A percentile compares a stretch with the other conserved stretches of the same genome.
These are phyloP conservation scores for Cottoperca gobio DNA, from an alignment of 2,797 vertebrate genomes.

Conservation along the genomic window DNA sequence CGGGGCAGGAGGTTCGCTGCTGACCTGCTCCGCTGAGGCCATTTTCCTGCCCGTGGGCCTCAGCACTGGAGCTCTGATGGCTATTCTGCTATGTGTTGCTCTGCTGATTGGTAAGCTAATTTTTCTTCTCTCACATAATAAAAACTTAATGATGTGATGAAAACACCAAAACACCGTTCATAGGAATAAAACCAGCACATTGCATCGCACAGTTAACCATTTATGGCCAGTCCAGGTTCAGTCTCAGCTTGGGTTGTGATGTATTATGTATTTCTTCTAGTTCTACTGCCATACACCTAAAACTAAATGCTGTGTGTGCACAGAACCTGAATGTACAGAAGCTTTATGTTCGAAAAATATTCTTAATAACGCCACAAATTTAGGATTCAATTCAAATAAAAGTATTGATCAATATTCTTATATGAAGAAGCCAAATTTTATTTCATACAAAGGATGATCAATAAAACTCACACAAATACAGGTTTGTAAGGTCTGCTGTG, in stretches of 20 bases:
- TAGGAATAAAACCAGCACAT: background rate
- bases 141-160: background rate
- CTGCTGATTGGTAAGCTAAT: conserved; percentile 91
- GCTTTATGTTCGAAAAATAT: too few species aligned
- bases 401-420: too few species aligned
- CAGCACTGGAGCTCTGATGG: conserved; percentile 92
- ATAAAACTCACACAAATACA: too few species aligned
- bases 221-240: background rate
- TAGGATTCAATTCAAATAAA: too few species aligned
- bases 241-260: background rate
- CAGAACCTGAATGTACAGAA: too few species aligned
- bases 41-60: conserved; percentile 91
- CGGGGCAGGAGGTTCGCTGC: conserved; percentile 84
- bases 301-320: too few species aligned
- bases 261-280: too few species aligned
- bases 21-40: conserved; percentile 91
- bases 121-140: background rate
- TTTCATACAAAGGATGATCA: too few species aligned
- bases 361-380: too few species aligned
- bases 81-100: conserved; percentile 90
- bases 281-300: too few species aligned
- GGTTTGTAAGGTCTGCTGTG: too few species aligned
- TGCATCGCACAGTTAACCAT: background rate
- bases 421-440: too few species aligned
- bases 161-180: background rate